Percentiles rank a stretch among this genome's conserved stretches.
phyloP scores from a whole-genome alignment of 2,113 vertebrate genomes.

The Bucco capensis region DNA sequence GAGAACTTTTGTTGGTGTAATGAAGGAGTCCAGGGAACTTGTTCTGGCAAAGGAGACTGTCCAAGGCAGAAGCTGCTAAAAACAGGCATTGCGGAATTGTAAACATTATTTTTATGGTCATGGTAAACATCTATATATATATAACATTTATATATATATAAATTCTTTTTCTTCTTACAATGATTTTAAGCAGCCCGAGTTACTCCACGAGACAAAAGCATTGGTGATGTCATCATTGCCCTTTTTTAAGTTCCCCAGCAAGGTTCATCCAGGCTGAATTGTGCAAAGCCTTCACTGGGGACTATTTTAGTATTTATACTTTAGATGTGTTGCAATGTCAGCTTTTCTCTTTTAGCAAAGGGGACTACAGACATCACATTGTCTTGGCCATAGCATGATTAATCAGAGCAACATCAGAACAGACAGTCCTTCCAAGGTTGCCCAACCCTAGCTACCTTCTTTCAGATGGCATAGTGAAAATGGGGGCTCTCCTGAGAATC shows the following conservation, averaged over 20 bases:
- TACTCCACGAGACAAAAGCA: background rate
- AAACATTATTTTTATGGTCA: no score
- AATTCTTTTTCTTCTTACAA: background rate
- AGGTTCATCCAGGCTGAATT: background rate
- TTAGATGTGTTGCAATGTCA: background rate
- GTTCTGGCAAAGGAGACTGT: background rate
- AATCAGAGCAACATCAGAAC: background rate
- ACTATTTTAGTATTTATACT: background rate
- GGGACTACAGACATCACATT: background rate
- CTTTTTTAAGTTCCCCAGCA: background rate
- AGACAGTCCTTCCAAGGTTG: background rate
- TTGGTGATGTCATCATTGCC: accelerated
- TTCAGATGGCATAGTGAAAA: background rate
- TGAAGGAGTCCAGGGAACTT: conserved; percentile 42
- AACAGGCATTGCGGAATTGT: no score
- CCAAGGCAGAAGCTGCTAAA: background rate
- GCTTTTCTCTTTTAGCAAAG: background rate
- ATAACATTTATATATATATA: no score
- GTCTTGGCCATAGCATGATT: background rate
- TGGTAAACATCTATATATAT: no score
- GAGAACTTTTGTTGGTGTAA: conserved; percentile 57
- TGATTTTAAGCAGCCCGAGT: no score
- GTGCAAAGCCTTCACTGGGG: background rate
- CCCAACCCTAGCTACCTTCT: background rate
- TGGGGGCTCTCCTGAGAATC: background rate